A percentile compares a stretch with the other conserved stretches of the same genome.
Conservation (phyloP, 2,888 invertebrate genomes). For the Nephrotoma appendiculata region DNA sequence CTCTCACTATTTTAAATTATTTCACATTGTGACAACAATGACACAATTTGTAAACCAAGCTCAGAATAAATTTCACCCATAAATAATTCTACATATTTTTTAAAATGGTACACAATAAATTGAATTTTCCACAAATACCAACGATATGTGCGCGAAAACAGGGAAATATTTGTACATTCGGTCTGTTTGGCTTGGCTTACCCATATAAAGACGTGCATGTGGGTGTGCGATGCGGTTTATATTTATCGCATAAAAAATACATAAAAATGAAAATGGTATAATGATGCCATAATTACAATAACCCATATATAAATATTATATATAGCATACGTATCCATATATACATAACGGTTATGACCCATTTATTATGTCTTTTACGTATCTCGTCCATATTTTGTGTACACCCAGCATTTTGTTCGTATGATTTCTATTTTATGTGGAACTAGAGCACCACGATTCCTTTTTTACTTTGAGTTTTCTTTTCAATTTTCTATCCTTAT, state of each 20-base stretch:
- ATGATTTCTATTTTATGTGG: not conserved
- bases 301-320: not conserved
- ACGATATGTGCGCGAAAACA: not conserved
- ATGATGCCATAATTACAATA: not conserved
- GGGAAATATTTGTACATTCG: not conserved
- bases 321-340: not conserved
- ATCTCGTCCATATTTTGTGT: not conserved
- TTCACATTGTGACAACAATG: no score
- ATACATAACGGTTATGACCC: not conserved
- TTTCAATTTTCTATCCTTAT: not conserved
- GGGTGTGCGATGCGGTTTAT: not conserved
- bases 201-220: not conserved
- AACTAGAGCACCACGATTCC: not conserved
- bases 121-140: not conserved
- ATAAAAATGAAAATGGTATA: not conserved
- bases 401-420: not conserved
- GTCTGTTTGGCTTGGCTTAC: not conserved
- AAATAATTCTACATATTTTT: not conserved
- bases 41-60: not conserved
- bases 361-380: not conserved
- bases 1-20: no score
- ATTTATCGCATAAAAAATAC: not conserved
- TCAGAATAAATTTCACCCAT: not conserved
- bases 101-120: not conserved
- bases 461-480: not conserved